Base-by-base conservation (phyloP, 2,888 invertebrate genomes). In the Campaea margaritaria region DNA sequence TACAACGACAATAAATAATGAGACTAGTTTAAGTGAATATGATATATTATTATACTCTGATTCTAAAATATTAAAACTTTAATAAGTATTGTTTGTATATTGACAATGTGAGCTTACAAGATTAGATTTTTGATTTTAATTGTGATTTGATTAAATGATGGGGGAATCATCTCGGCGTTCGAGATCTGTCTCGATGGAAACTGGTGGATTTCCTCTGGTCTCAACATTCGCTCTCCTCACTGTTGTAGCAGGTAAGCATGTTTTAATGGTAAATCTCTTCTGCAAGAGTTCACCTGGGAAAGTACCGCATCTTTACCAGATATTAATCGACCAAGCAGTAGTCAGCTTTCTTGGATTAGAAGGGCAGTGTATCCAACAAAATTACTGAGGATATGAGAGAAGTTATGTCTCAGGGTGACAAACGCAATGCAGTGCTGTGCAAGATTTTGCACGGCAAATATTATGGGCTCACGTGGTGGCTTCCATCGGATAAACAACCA, bases 171-270 rank as follows among this genome's bases (percentile, higher is more conserved):
- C 79, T 65, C 74, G 81, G 61, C 83, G 85, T 39, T 68, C 82
- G 58, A 83, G 85, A 75, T 74, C 80, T 60, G 84, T 82, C 73
- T 75, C 85, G 72, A 87, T 89, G 89, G 91, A 91, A 77, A 85
- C 87, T 61, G 89, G 91, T 39, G 87, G 91, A 21, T 73, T 91
- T 64, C 91, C 91, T 27, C 70, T 91, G 65, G 89, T 92, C 48
- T 91, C 91, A 10, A 91, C 91, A 36, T 91, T 91, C 65, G 91
- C 91, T 3, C 82, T 92, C 36, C 88, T 91, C 56, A 92, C 91
- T 57, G 91, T 92, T 61, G 89, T 92, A 41, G 91, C 91, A 74
- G 91, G 91, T 92, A 77, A 83, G 85, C 36, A 28, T 36, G 28
- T 12, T 51, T n/a, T 34, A 21, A 5, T 21, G 2, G 21, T 21